phyloP scores from a whole-genome alignment of 2,113 vertebrate genomes.

The Trogon melanurus region DNA sequence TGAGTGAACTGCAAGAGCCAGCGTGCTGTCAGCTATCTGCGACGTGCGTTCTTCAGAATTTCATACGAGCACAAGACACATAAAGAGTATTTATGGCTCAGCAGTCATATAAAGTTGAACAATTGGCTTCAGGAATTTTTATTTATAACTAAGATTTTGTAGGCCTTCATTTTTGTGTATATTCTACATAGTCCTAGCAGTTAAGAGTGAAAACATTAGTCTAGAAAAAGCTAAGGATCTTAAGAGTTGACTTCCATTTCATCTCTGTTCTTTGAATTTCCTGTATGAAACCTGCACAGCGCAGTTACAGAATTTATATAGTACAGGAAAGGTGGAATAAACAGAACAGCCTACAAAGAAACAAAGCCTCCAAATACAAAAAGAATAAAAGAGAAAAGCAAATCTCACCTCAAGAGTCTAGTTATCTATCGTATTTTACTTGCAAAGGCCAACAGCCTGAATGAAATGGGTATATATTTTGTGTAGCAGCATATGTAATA shows the following conservation, averaged over 20 bases:
- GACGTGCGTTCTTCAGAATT: not conserved
- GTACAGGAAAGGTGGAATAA: not conserved
- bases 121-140: not conserved
- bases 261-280: not conserved
- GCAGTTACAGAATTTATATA: not conserved
- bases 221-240: not conserved
- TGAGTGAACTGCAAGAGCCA: not conserved
- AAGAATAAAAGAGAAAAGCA: not conserved
- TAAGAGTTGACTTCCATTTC: not conserved
- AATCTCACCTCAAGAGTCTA: not conserved
- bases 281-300: not conserved
- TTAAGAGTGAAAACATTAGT: not conserved
- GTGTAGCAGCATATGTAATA: not conserved
- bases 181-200: not conserved
- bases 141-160: conserved; percentile 35
- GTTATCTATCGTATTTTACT: not conserved
- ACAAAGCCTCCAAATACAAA: not conserved
- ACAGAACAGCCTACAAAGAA: not conserved
- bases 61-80: not conserved
- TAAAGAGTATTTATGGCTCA: not conserved
- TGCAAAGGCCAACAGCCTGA: not conserved
- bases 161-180: not conserved
- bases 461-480: not conserved
- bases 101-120: conserved; percentile 19
- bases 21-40: not conserved